Evolutionary conservation across 2,888 invertebrate genomes (phyloP), one percentile per base, ranked within the genome.

Genomic region (Meandrusa payeni): DNA sequence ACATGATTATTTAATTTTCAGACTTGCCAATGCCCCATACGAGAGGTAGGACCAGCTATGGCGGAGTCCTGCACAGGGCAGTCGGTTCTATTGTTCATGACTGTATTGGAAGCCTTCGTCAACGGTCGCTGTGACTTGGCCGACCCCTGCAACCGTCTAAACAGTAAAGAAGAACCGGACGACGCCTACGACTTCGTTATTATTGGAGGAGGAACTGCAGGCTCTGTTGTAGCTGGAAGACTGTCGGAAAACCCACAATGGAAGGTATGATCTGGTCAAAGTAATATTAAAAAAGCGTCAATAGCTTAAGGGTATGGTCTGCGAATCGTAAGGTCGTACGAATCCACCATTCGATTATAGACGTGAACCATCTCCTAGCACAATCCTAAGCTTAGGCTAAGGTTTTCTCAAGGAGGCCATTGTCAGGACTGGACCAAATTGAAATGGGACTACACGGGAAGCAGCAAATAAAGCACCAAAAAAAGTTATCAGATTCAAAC

Each of bases 161-260:
- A 44, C 5, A 88, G 89, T 3, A 67, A 57, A 36, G 65, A 75
- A 1, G 61, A 62, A 0, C 60, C 64, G 1, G 89, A 90, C 38
- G 64, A 77, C 1, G 86, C 76, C 38, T 93, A 93, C 52, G 93
- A 93, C 62, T 93, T 92, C 57, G 88, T 92, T 17, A 91, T 92
- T 3, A 76, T 91, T 5, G 93, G 92, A 0, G 92, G 91, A 2
- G 93, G 93, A 0, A 90, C 92, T 2, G 91, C 91, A 0, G 93
- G 93, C 0, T 75, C 92, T 0, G 90, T 90, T 4, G 89, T 91
- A 0, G 93, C 93, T 4, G 90, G 83, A 0, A 82, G 92, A 42
- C 67, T 93, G n/a, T 91, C 92, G 9, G 92, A 93, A 59, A 88
- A 91, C 27, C 82, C 89, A 3, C 81, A 90, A 24, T 92, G 92